Base-by-base conservation (phyloP, 2,888 invertebrate species). In the Patella depressa region DNA sequence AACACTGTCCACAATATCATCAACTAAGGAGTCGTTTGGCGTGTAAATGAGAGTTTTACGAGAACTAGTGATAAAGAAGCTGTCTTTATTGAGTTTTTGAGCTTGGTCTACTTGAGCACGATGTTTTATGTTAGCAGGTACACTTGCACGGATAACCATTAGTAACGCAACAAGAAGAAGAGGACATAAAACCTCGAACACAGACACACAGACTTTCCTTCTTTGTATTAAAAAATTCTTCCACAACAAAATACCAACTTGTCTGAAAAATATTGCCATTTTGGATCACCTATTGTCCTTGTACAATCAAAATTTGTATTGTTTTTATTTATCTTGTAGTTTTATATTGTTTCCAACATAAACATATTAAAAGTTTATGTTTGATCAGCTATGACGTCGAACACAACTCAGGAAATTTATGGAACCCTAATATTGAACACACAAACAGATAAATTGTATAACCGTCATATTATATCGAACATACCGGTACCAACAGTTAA, bases 231-330 rank as follows among this genome's bases (percentile, higher is more conserved):
- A 78, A 75, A 84, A 83, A 75, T 88, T 88, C 75, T 88, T 88
- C 88, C 88, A 88, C 45, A 88, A 73, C 45, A 88, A 81, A 19
- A 88, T 78, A 2, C 82, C 34, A n/a, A 88, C 82, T 71, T 88
- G 87, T 5, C 83, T 72, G 70, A 74, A 45, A 75, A 85, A 78
- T 19, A 3, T 24, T 4, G 65, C 19, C 65, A 65, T 65, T 65
- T 65, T 65, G 45, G 45, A 45, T 45, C 45, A 9, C 45, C 7
- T 45, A 45, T 45, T 45, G 3, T 45, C 45, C 45, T 4, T 1
- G 45, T 4, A 45, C 7, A 45, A 4, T 45, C 45, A 45, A 45
- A 45, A 45, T 45, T 45, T 5, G 34, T 5, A 34, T 34, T 34
- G 7, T 34, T 34, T 34, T 34, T 34, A 29, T 34, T 34, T 34